Evolutionary conservation across 2,113 vertebrate genomes (phyloP), one percentile per base, ranked within the genome.

Genomic region (Promerops cafer): DNA sequence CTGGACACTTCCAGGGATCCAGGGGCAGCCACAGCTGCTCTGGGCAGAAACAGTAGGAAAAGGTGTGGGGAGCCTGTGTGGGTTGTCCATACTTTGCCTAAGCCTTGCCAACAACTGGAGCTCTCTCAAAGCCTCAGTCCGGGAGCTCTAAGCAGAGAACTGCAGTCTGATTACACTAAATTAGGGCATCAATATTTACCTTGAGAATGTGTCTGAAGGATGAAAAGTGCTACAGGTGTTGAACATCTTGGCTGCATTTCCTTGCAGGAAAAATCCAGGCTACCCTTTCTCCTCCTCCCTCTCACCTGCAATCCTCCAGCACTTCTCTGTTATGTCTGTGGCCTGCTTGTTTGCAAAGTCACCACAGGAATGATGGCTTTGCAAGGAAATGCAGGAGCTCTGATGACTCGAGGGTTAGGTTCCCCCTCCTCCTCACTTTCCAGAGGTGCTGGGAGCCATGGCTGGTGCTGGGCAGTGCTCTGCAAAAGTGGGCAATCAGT

Each of bases 401-500:
- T 57, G 40, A 68, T 18, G 78, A 45, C 65, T 65, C 39, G 20
- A 77, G 60, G 65, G 63, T 77, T 31, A 56, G 24, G 17, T 18
- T 30, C 45, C 26, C 33, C 37, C 72, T 66, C 31, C 27, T 23
- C 31, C 27, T 89, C 52, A 4, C 57, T 87, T 56, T 65, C 47
- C 28, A 42, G 70, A 56, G 85, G 79, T 92, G 44, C 60, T 56
- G 64, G 35, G 66, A 92, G 90, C 94, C 53, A 33, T 35, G 94
- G 80, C 44, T 54, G 78, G 75, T 52, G 93, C 93, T 89, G 96
- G 95, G 92, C 94, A 96, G 78, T 64, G 65, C 79, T 97, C 60
- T 72, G 75, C 39, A 79, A 6, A 95, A 97, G 92, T 84, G 96
- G 95, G 65, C 59, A 18, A 98, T 98, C 96, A 68, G 95, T 98